phyloP scores from a whole-genome alignment of 2,888 invertebrate species.

The Rhagonycha fulva region DNA sequence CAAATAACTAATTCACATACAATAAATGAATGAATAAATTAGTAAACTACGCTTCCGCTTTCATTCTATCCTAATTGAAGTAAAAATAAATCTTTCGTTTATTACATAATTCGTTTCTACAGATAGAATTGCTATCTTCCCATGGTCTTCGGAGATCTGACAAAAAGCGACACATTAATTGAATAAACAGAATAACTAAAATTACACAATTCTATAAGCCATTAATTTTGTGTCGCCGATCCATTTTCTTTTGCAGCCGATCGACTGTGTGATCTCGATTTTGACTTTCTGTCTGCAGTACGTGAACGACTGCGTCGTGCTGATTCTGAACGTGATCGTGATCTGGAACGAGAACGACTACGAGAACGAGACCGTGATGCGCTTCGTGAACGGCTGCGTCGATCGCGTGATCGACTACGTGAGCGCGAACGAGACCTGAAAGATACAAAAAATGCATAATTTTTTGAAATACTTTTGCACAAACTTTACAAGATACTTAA shows the following conservation, averaged over 20 bases:
- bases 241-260: conserved; percentile 53
- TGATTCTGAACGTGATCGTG: conserved; percentile 43
- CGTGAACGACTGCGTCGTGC: conserved; percentile 48
- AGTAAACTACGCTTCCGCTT: background rate
- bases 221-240: conserved; percentile 41
- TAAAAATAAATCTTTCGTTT: background rate
- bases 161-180: background rate
- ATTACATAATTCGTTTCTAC: background rate
- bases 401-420: conserved; percentile 53
- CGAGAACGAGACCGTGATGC: conserved; percentile 53
- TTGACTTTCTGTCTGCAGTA: conserved; percentile 48
- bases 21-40: background rate
- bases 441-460: conserved; percentile 4
- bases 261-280: conserved; percentile 51
- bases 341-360: conserved; percentile 52
- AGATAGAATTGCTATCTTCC: background rate
- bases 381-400: conserved; percentile 52
- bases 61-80: background rate
- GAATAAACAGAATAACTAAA: background rate
- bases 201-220: background rate
- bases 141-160: background rate
- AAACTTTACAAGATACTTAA: background rate
- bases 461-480: background rate
- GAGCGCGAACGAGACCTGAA: conserved; percentile 51
- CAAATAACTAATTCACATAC: background rate